A percentile compares a stretch with the other conserved stretches of the same genome.
Evolutionary conservation across 2,113 vertebrate genomes (phyloP).

Genomic region (Peromyscus maniculatus): DNA sequence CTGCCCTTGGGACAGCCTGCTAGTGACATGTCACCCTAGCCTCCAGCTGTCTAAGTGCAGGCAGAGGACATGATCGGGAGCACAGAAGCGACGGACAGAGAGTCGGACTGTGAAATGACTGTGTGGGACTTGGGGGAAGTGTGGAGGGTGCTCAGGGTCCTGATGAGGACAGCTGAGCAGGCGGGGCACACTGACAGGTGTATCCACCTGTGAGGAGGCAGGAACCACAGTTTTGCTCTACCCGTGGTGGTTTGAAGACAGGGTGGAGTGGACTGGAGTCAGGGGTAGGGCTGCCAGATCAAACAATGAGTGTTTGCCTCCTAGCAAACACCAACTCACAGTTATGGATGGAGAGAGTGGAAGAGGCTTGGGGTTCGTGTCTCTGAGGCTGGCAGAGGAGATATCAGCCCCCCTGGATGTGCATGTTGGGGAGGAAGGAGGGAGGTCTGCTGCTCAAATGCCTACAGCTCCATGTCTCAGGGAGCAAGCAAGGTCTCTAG

Average conservation of each 20-base stretch:
- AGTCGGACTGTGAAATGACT: not conserved
- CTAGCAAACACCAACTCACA: conserved; percentile 61
- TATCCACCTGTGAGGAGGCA: not conserved
- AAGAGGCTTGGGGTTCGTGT: not conserved
- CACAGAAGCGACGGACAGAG: not conserved
- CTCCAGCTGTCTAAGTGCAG: not conserved
- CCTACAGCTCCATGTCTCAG: not conserved
- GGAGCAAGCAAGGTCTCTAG: not conserved
- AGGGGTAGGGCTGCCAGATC: conserved; percentile 53
- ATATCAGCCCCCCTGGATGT: not conserved
- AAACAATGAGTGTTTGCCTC: conserved; percentile 69
- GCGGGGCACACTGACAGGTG: conserved; percentile 22
- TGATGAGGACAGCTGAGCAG: not conserved
- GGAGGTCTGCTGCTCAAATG: not conserved
- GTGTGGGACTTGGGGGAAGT: not conserved
- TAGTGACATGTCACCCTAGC: not conserved
- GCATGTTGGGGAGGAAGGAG: not conserved
- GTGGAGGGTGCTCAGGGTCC: not conserved
- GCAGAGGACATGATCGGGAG: not conserved
- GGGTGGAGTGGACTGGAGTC: conserved; percentile 44
- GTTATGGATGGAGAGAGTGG: not conserved
- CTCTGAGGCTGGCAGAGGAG: not conserved
- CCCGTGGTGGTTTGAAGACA: not conserved
- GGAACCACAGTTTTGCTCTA: not conserved
- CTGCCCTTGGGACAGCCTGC: conserved; percentile 18